Percentiles rank a stretch among this genome's conserved stretches.
Evolutionary conservation across 2,888 invertebrate species (phyloP).

Genomic region (Leptothorax acervorum): DNA sequence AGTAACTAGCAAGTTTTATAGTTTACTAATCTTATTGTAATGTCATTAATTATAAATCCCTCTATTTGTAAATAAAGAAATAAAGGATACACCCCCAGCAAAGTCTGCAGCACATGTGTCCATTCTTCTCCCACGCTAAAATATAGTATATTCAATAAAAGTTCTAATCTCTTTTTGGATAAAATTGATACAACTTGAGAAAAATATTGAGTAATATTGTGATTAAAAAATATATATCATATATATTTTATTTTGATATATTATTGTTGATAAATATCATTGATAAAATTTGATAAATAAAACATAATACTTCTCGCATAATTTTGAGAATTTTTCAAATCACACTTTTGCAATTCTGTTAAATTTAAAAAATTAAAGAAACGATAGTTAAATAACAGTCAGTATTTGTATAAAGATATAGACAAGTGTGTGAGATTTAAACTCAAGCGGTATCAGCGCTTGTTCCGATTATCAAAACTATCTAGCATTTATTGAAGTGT

Average conservation of each 20-base stretch:
- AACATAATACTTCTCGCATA: not conserved
- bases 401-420: not conserved
- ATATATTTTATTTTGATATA: not conserved
- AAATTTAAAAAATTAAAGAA: not conserved
- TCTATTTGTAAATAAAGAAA: not conserved
- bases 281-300: not conserved
- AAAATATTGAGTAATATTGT: not conserved
- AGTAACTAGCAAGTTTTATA: not conserved
- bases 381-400: not conserved
- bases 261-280: not conserved
- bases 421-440: not conserved
- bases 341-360: not conserved
- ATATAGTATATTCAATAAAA: slow-evolving; percentile 46
- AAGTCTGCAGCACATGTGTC: slow-evolving; percentile 56
- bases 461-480: slow-evolving; percentile 12
- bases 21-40: not conserved
- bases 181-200: not conserved
- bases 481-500: not conserved
- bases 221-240: not conserved
- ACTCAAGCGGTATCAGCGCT: not conserved
- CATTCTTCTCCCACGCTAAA: slow-evolving; percentile 51
- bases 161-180: slow-evolving; percentile 35
- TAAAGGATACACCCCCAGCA: slow-evolving; percentile 65
- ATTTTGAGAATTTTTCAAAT: not conserved
- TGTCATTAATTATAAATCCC: not conserved